phyloP scores from a whole-genome alignment of 2,113 vertebrate genomes.

The Phaethornis superciliosus region DNA sequence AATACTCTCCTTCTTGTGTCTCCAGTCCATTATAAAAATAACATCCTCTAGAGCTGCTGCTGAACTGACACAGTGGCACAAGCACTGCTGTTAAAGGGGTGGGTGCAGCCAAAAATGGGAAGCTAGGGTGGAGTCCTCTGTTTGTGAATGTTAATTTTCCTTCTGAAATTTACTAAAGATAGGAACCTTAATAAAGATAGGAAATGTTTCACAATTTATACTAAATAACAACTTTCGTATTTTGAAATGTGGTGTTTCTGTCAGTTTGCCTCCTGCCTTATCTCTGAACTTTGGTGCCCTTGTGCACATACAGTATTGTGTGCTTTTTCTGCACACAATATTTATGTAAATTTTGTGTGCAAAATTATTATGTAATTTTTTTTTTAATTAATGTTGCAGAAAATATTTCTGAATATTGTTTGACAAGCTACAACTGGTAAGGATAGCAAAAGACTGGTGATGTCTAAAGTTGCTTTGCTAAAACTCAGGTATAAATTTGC shows the following conservation, averaged over 20 bases:
- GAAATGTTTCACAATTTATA: not conserved
- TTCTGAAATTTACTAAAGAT: not conserved
- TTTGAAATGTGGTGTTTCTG: not conserved
- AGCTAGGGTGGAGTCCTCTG: not conserved
- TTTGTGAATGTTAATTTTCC: not conserved
- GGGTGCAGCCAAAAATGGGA: not conserved
- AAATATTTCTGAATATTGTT: not conserved
- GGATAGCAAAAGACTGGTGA: not conserved
- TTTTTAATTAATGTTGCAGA: not conserved
- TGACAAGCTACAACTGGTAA: not conserved
- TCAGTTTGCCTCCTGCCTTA: not conserved
- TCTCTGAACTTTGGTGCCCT: not conserved
- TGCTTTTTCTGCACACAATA: not conserved
- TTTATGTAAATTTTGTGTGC: too few species aligned
- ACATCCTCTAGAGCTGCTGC: not conserved
- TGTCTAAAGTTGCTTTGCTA: not conserved
- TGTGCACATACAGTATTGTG: fast-evolving
- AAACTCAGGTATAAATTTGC: not conserved
- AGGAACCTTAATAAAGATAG: not conserved
- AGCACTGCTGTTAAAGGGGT: not conserved
- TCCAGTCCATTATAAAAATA: not conserved
- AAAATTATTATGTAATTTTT: not conserved
- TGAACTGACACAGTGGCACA: not conserved
- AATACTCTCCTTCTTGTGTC: not conserved
- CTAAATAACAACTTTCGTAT: not conserved